Evolutionary conservation across 1,140 invertebrate species (phyloP).

Genomic region (Oscheius sp.): DNA sequence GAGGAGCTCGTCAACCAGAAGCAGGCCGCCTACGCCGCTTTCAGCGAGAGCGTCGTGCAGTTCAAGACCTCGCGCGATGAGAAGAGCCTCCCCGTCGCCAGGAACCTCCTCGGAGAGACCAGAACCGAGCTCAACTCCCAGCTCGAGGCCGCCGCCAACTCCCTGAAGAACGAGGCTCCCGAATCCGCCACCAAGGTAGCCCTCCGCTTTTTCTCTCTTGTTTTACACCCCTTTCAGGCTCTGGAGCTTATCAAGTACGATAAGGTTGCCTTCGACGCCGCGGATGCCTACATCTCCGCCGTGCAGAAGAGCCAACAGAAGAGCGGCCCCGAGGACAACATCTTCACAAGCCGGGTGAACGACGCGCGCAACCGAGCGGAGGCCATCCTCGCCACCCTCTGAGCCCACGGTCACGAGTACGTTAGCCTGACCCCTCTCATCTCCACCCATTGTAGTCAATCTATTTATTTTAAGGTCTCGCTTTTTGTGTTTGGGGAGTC

Average conservation of each 20-base stretch:
- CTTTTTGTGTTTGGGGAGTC: background rate
- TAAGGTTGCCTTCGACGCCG: slow-evolving; percentile 14
- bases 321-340: slow-evolving; percentile 8
- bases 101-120: slow-evolving; percentile 1
- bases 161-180: background rate
- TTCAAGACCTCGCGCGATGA: background rate
- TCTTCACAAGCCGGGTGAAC: slow-evolving; percentile 5
- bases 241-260: slow-evolving; percentile 21
- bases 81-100: background rate
- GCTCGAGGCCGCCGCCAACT: background rate
- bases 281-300: slow-evolving; percentile 12
- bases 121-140: background rate
- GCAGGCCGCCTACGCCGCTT: no score
- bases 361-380: slow-evolving; percentile 16
- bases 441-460: slow-evolving; percentile 5
- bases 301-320: slow-evolving; percentile 2
- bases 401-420: background rate
- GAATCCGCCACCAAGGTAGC: background rate
- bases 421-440: background rate
- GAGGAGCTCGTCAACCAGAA: background rate
- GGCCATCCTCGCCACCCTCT: background rate
- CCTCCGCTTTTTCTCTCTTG: background rate
- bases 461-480: slow-evolving; percentile 19
- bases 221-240: background rate
- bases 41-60: background rate